These are phyloP conservation scores for Lampris incognitus DNA, from an alignment of 2,113 vertebrate genomes.

Conservation along the genomic window DNA sequence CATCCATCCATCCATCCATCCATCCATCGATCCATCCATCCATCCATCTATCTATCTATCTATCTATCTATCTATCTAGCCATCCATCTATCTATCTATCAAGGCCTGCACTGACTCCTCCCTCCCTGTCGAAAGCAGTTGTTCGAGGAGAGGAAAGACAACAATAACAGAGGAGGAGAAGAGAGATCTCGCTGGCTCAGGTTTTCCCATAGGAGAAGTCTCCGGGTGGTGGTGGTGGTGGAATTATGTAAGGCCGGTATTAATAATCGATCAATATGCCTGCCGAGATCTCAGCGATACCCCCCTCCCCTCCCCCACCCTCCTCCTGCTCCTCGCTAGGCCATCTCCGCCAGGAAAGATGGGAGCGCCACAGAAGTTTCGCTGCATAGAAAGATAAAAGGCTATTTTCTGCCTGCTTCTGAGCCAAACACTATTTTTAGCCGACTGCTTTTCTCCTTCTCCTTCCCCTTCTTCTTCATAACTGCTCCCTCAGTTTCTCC, in stretches of 20 bases:
- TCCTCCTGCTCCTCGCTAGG: too few species aligned
- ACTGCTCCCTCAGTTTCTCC: constrained; percentile 46
- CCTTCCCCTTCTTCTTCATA: constrained; percentile 2
- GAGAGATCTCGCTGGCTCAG: not conserved
- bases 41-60: too few species aligned
- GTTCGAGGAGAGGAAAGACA: not conserved
- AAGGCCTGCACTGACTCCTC: too few species aligned
- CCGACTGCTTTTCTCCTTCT: constrained; percentile 17
- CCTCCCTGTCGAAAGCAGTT: not conserved
- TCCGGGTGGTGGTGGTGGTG: too few species aligned
- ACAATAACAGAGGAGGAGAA: not conserved
- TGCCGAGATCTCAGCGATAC: constrained; percentile 12
- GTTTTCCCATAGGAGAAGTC: not conserved
- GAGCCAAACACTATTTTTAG: constrained; percentile 68
- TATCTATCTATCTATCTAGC: too few species aligned
- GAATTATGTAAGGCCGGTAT: not conserved
- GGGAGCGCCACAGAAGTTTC: not conserved
- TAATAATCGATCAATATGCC: not conserved
- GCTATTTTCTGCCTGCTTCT: constrained; percentile 55
- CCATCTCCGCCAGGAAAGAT: not conserved
- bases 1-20: too few species aligned
- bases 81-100: too few species aligned
- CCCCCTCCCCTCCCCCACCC: not conserved
- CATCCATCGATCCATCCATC: too few species aligned
- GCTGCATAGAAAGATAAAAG: constrained; percentile 54